A percentile compares a stretch with the other conserved stretches of the same genome.
phyloP scores from a whole-genome alignment of 2,888 invertebrate genomes.

The Hyposoter dolosus region DNA sequence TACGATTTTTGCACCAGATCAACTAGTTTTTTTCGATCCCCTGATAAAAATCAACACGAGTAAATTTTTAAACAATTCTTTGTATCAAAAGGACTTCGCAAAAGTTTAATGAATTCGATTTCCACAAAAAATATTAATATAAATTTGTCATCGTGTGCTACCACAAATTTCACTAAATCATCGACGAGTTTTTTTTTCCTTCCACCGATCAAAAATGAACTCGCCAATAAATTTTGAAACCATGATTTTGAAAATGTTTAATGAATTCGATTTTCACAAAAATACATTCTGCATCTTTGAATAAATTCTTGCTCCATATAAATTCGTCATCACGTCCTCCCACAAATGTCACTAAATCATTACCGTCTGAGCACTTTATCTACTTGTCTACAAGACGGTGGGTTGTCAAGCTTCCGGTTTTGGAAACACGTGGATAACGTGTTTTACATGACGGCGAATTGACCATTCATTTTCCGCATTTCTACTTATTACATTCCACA shows the following conservation, averaged over 20 bases:
- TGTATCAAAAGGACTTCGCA: not conserved
- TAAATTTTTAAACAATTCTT: not conserved
- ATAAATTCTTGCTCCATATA: not conserved
- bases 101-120: not conserved
- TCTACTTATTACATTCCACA: not conserved
- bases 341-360: not conserved
- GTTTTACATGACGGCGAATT: slow-evolving; percentile 38
- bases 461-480: slow-evolving; percentile 45
- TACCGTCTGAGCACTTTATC: not conserved
- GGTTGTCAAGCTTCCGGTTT: slow-evolving; percentile 30
- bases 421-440: slow-evolving; percentile 42
- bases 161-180: not conserved
- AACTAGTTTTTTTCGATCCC: not conserved
- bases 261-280: not conserved
- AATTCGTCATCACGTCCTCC: not conserved
- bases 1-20: not conserved
- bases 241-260: no score
- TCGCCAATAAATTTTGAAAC: no score
- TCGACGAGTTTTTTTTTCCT: no score
- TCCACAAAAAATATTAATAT: not conserved
- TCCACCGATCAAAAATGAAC: no score
- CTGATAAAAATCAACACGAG: not conserved
- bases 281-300: not conserved
- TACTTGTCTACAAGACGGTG: not conserved
- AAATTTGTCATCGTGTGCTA: not conserved